Base-by-base conservation (phyloP, 2,797 vertebrate species). In the Diplodus sargus region DNA sequence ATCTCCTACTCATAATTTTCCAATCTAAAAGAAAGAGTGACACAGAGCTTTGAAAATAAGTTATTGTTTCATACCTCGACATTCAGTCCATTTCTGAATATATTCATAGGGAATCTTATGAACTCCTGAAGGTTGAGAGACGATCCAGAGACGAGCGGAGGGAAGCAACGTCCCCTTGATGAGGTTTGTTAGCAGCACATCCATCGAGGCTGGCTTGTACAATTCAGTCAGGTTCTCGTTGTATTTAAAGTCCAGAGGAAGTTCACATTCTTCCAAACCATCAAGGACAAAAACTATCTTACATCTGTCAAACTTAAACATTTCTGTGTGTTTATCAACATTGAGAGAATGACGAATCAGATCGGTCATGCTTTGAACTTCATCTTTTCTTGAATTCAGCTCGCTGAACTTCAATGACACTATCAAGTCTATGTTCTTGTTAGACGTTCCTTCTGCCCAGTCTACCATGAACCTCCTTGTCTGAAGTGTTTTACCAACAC, bases 261-360 rank as follows among this genome's bases (percentile, higher is more conserved):
- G 30, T 52, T 76, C 0, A 8, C 82, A 91, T 76, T 90, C 0
- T 72, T 94, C 93, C 77, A 94, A 71, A 1, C 82, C 90, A 81
- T 94, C 92, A 3, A 92, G 89, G 53, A 93, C 43, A 56, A 93
- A 88, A 47, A 64, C 22, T 17, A 92, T 2, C 22, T 84, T 79
- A 48, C 52, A 86, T 5, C 80, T 14, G 14, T 45, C 49, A 8
- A 83, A 84, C 4, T 25, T 4, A 5, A 22, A 28, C 47, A 17
- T 0, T 60, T 12, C 14, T 15, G 0, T 20, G 3, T 0, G 10
- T 59, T 72, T 20, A 0, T 25, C 4, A 4, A 77, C 20, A 0
- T 1, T 28, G 11, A 90, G 45, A 16, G 74, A 80, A 4, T 22
- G 0, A 3, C 22, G 3, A 2, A 93, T 13, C 51, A 93, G 60